phyloP scores from a whole-genome alignment of 53 echinoderm and acorn worm genomes.

The Holothuria scabra region DNA sequence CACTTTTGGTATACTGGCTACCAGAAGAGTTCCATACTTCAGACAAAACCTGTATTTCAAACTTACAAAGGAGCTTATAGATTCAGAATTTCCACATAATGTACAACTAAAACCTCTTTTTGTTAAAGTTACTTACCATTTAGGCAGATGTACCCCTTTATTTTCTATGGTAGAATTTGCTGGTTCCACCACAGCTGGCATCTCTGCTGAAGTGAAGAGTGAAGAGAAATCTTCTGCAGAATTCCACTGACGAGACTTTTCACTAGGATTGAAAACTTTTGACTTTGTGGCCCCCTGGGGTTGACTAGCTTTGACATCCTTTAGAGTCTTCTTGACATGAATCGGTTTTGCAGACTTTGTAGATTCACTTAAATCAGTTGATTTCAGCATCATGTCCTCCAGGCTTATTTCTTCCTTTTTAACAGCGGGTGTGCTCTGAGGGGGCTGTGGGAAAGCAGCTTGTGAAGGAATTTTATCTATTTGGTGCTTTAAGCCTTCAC shows the following conservation, averaged over 20 bases:
- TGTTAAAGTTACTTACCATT: neutral
- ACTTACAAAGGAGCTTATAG: too few relatives aligned
- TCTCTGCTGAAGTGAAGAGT: conserved; percentile 41
- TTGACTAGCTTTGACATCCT: conserved; percentile 51
- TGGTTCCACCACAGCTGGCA: too few relatives aligned
- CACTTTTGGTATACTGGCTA: too few relatives aligned
- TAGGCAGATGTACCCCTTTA: too few relatives aligned
- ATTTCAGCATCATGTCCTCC: conserved; percentile 86
- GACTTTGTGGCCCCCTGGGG: neutral
- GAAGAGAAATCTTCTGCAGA: conserved; percentile 64
- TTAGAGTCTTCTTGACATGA: conserved; percentile 65
- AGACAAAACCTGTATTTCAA: too few relatives aligned
- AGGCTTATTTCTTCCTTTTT: conserved; percentile 48
- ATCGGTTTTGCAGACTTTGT: conserved; percentile 58
- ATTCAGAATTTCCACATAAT: neutral
- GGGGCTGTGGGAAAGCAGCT: neutral
- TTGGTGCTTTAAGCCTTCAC: too few relatives aligned
- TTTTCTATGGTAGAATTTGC: too few relatives aligned
- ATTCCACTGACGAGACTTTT: conserved; percentile 64
- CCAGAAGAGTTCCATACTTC: too few relatives aligned
- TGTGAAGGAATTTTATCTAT: neutral
- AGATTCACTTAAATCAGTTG: conserved; percentile 70
- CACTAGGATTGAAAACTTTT: conserved; percentile 26
- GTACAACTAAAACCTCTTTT: neutral
- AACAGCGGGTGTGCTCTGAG: neutral